Conservation (phyloP, 2,797 vertebrate genomes). For the Schizopygopsis pylzovi region DNA sequence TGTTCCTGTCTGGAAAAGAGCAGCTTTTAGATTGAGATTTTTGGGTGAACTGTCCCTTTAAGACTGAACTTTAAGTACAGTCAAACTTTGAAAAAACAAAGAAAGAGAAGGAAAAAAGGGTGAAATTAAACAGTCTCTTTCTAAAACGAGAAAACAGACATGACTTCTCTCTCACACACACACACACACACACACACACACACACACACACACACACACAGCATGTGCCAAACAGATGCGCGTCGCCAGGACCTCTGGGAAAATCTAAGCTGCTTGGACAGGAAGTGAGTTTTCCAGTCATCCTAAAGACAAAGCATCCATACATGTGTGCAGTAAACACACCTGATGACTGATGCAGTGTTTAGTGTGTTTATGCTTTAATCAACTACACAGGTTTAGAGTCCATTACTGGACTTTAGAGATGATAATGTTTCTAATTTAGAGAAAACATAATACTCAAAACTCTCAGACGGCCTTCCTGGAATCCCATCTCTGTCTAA, state of each 20-base stretch:
- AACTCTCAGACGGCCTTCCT: background rate
- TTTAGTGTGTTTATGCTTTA: slow-evolving; percentile 19
- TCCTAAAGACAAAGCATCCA: slow-evolving; percentile 22
- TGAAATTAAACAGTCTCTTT: slow-evolving; percentile 44
- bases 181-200: no score
- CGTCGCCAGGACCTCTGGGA: slow-evolving; percentile 44
- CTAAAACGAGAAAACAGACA: slow-evolving; percentile 51
- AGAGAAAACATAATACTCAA: background rate
- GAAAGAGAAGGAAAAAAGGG: slow-evolving; percentile 10
- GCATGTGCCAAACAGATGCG: slow-evolving; percentile 54
- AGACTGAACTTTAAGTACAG: background rate
- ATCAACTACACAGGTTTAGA: background rate
- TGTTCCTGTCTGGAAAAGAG: background rate
- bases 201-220: slow-evolving; percentile 8
- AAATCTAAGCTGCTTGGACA: slow-evolving; percentile 42
- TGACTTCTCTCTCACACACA: slow-evolving; percentile 2
- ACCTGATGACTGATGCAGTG: background rate
- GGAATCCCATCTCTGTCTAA: slow-evolving; percentile 8
- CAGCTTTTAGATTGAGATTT: background rate
- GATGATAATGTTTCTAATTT: background rate
- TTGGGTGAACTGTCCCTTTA: background rate
- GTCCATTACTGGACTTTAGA: background rate
- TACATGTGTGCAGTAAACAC: slow-evolving; percentile 26
- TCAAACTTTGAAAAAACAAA: slow-evolving; percentile 29
- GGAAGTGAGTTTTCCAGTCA: slow-evolving; percentile 49